Evolutionary conservation across 1,140 invertebrate species (phyloP), one percentile per base, ranked within the genome.

Genomic region (Cotesia typhae): DNA sequence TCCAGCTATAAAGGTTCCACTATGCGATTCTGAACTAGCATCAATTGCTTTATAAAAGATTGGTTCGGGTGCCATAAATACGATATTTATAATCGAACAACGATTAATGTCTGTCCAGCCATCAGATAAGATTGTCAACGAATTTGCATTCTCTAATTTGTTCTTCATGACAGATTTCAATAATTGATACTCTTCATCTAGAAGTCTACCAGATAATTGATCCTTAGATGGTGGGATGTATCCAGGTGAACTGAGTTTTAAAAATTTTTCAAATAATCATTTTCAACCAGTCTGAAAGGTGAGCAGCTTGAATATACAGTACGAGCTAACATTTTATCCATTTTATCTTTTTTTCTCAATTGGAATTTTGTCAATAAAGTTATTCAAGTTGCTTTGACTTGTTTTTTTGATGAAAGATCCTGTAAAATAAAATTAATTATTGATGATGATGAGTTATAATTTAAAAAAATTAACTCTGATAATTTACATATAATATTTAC

Each of bases 101-200:
- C 51, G 47, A 38, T 64, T 53, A n/a, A 71, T 17, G 51, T 75
- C 70, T 12, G 53, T 70, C 59, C 71, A 73, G 17, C 68, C 68
- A 64, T 75, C 71, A n/a, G 67, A 64, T 52, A 66, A 6, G 4
- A 73, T 6, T 55, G 53, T 64, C 41, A 75, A 61, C 6, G 53
- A 55, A 55, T 14, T 14, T 10, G 53, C 5, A 12, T 5, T 55
- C 6, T 20, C 12, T 6, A 55, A 55, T 55, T 55, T 0, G 1
- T 55, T 4, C n/a, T 55, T n/a, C 12, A 55, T 20, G 1, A 55
- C 12, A 10, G 53, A 55, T 4, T 14, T 4, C 4, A 55, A 14
- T 20, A 55, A 55, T n/a, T 55, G 12, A 55, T 55, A 55, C 12
- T 55, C 53, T 20, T 55, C 17, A 20, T 55, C 17, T 10, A 55